These are phyloP conservation scores for Corythaixoides concolor DNA, from an alignment of 2,113 vertebrate genomes.

Conservation along the genomic window DNA sequence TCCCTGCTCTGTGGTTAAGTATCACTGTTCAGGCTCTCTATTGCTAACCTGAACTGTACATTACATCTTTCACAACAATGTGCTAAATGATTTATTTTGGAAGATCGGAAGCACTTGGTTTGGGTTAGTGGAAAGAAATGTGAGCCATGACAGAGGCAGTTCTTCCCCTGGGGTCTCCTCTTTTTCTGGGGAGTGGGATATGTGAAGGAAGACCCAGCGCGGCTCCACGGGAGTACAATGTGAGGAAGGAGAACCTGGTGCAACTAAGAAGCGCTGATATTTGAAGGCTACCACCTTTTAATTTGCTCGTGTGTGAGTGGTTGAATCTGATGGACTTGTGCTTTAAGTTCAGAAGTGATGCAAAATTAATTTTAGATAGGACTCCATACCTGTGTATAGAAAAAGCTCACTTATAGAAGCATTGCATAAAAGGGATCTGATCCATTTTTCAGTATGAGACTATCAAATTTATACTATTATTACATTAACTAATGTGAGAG, in stretches of 20 bases:
- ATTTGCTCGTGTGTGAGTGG: neutral
- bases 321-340: neutral
- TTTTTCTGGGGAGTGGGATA: neutral
- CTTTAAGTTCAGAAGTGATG: neutral
- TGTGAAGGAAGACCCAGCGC: fast-evolving
- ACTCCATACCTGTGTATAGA: too few relatives aligned
- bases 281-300: neutral
- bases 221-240: slow-evolving; percentile 24
- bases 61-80: slow-evolving; percentile 14
- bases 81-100: neutral
- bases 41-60: neutral
- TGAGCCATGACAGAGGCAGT: neutral
- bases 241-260: slow-evolving; percentile 38
- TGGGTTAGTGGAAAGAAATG: slow-evolving; percentile 31
- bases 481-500: neutral
- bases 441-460: neutral
- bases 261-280: fast-evolving
- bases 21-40: neutral
- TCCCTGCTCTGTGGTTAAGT: neutral
- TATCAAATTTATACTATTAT: neutral
- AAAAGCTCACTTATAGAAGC: neutral
- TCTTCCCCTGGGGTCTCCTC: neutral
- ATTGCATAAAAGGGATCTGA: neutral
- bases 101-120: neutral
- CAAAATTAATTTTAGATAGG: neutral